Percentiles rank a stretch among this genome's conserved stretches.
These are phyloP conservation scores for Sardina pilchardus DNA, from an alignment of 2,113 vertebrate species.

Conservation along the genomic window DNA sequence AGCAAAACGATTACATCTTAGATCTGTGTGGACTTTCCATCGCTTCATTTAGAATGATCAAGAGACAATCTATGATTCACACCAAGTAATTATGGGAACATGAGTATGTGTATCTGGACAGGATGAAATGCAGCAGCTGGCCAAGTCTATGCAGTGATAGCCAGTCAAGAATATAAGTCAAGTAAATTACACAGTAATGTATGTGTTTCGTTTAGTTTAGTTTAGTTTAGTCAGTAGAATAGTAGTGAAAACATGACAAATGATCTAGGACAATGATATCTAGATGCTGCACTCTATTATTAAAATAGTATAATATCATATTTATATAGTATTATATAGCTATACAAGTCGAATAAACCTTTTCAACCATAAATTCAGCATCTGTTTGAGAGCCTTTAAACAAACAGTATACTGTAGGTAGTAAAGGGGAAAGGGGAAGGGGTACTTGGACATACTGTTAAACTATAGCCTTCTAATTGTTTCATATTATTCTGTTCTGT, in stretches of 20 bases:
- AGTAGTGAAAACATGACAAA: no score
- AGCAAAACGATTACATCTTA: not conserved
- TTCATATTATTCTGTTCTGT: no score
- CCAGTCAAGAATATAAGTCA: not conserved
- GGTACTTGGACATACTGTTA: no score
- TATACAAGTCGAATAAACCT: no score
- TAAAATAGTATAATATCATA: not conserved
- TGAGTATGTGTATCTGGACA: not conserved
- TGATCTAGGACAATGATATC: no score
- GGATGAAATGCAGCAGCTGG: not conserved
- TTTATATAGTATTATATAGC: not conserved
- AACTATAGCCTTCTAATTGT: no score
- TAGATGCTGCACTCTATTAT: not conserved
- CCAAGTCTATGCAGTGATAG: not conserved
- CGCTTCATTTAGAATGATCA: not conserved
- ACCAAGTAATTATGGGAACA: not conserved
- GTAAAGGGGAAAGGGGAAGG: no score
- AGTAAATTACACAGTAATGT: not conserved
- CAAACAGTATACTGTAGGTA: no score
- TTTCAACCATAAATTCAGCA: no score
- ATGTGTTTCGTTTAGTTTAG: not conserved
- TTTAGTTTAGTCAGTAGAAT: no score
- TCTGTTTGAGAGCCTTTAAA: no score
- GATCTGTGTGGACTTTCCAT: not conserved
- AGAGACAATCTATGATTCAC: not conserved